Percentiles rank a stretch among this genome's conserved stretches.
Conservation (phyloP, 2,113 vertebrate species). For the Malurus alboscapulatus region DNA sequence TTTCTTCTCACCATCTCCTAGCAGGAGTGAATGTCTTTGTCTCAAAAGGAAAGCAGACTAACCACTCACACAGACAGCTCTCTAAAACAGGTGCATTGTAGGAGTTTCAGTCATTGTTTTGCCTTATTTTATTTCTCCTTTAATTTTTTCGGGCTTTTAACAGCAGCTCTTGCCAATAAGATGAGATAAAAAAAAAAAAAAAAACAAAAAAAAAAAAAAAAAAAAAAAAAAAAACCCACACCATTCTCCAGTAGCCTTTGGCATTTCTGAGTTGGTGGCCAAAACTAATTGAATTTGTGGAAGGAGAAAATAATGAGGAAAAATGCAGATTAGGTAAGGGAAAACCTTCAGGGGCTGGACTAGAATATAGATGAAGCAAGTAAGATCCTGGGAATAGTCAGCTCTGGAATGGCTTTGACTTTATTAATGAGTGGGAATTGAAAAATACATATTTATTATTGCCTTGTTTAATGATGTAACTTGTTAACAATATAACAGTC, state of each 20-base stretch:
- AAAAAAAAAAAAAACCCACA: accelerated
- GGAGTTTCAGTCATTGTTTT: background rate
- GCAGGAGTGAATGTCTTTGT: background rate
- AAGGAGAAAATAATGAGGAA: slow-evolving; percentile 31
- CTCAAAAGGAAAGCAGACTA: background rate
- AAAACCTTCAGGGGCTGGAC: background rate
- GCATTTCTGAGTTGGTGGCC: background rate
- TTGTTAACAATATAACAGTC: background rate
- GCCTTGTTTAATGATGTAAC: background rate
- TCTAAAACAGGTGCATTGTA: background rate
- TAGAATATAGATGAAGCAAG: slow-evolving; percentile 18
- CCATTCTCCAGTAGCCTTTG: background rate
- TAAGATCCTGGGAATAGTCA: background rate
- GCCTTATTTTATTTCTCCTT: background rate
- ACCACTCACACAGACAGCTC: background rate
- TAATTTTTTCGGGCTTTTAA: background rate
- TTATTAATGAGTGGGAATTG: background rate
- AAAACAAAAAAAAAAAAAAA: accelerated
- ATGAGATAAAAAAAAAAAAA: background rate
- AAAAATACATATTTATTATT: slow-evolving; percentile 3
- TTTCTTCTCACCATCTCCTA: background rate
- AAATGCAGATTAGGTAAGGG: slow-evolving; percentile 25
- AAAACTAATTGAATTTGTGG: slow-evolving; percentile 23
- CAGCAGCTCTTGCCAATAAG: background rate
- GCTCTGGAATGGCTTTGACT: background rate